Evolutionary conservation across 2,797 vertebrate species (phyloP).

Genomic region (Glossophaga mutica): DNA sequence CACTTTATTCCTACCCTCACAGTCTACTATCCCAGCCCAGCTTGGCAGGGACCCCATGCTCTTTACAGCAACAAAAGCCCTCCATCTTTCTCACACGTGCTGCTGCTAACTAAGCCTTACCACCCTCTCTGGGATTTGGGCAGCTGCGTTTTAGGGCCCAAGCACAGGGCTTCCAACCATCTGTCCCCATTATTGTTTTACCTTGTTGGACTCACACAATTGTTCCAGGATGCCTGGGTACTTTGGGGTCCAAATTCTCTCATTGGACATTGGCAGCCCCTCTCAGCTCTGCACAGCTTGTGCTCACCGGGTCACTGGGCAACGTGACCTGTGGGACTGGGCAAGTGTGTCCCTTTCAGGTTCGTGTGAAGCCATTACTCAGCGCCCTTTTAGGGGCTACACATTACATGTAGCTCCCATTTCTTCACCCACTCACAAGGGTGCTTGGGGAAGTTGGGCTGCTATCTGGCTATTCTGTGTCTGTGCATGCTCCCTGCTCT

Average conservation of each 20-base stretch:
- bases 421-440: background rate
- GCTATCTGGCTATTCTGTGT: background rate
- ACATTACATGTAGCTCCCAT: fast-evolving
- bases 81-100: background rate
- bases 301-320: background rate
- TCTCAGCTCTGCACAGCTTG: background rate
- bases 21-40: fast-evolving
- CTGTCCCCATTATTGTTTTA: background rate
- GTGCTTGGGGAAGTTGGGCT: background rate
- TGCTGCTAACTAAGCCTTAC: background rate
- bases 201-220: background rate
- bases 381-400: fast-evolving
- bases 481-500: fast-evolving
- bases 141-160: background rate
- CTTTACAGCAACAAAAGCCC: background rate
- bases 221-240: background rate
- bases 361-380: fast-evolving
- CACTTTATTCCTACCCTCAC: fast-evolving
- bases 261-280: background rate
- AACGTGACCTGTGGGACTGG: fast-evolving
- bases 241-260: background rate
- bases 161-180: background rate
- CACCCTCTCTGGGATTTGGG: background rate
- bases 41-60: background rate
- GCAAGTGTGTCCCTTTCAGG: fast-evolving